Evolutionary conservation across 2,888 invertebrate genomes (phyloP).

Genomic region (Tubulanus polymorphus): DNA sequence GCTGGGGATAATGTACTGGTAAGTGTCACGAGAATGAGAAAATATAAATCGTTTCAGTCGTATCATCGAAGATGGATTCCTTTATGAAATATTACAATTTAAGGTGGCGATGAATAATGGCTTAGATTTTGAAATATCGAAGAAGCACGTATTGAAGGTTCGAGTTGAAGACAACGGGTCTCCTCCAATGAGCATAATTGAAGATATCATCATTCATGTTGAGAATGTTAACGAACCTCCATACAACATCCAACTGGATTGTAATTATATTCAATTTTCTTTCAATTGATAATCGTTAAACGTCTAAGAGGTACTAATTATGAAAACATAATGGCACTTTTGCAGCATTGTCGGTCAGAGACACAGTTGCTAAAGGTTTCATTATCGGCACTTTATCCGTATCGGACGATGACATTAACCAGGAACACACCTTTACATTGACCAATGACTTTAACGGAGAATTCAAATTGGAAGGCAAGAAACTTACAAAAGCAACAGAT

Average conservation of each 20-base stretch:
- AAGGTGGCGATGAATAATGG: constrained; percentile 13
- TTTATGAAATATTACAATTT: too few species aligned
- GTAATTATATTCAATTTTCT: constrained; percentile 19
- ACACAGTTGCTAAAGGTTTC: constrained; percentile 17
- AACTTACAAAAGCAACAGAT: constrained; percentile 22
- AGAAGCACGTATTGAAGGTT: constrained; percentile 10
- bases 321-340: too few species aligned
- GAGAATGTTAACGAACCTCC: constrained; percentile 26
- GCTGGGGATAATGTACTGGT: constrained; percentile 21
- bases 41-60: neutral
- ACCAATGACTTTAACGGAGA: constrained; percentile 12
- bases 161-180: constrained; percentile 21
- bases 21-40: neutral
- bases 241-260: constrained; percentile 19
- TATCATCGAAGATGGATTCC: too few species aligned
- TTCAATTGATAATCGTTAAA: neutral
- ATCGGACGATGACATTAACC: constrained; percentile 25
- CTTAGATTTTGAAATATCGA: constrained; percentile 21
- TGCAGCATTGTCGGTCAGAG: too few species aligned
- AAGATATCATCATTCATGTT: constrained; percentile 20
- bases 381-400: constrained; percentile 23
- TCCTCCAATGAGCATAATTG: constrained; percentile 16
- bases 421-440: constrained; percentile 21
- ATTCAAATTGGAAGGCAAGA: constrained; percentile 17
- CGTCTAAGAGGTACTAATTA: too few species aligned